Evolutionary conservation across 2,113 vertebrate species (phyloP), one percentile per base, ranked within the genome.

Genomic region (Otocyon megalotis): DNA sequence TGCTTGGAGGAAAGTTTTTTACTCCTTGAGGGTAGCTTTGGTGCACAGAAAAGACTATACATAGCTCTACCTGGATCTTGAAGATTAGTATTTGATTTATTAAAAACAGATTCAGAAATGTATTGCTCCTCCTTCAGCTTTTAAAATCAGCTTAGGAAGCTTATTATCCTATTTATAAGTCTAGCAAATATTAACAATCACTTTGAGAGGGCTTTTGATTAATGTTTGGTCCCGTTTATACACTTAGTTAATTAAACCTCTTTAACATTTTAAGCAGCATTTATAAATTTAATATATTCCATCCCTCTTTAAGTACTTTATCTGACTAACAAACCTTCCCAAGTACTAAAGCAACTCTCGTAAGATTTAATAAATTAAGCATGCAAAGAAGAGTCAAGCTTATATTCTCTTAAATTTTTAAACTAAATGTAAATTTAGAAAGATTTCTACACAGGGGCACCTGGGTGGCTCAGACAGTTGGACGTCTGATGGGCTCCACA

Each of bases 1-100:
- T 54, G 30, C 26, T 22, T 69, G 74, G 48, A 86, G 24, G 37
- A 50, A 63, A 82, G 77, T 93, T 92, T 92, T 93, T 95, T 88
- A 50, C 19, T 77, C 74, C 87, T 88, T 79, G 48, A 69, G 56
- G 69, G 28, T 77, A 3, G n/a, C 24, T 97, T 93, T 62, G n/a
- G 37, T 43, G 35, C 26, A 37, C 77, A 77, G 91, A 85, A 96
- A 82, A 94, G 65, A 88, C 91, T 62, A 96, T 72, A 96, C 98
- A 80, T 92, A 95, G 87, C 16, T 97, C 65, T 86, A 94, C 22
- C 0, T 1, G 88, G 90, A 94, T 95, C 58, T 86, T 84, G 80
- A 90, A 96, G 98, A 97, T 76, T 96, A 92, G 89, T 93, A 94
- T 95, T 77, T 97, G 67, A 94, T 88, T 97, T 98, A 89, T 87